Evolutionary conservation across 1,140 invertebrate genomes (phyloP), one percentile per base, ranked within the genome.

Genomic region (Drosophila tristis): DNA sequence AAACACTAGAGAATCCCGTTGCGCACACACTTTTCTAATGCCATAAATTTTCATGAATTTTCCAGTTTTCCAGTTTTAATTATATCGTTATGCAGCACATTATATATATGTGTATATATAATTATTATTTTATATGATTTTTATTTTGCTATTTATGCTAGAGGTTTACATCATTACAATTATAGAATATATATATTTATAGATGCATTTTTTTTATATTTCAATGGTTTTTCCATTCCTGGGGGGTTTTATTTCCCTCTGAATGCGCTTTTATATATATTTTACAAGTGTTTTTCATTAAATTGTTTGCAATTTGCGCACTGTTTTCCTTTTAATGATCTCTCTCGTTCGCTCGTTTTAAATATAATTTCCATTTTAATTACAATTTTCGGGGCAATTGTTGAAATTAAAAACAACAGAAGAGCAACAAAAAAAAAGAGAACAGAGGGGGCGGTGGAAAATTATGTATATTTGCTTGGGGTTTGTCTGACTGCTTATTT

Each of bases 341-440:
- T 63, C 64, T 70, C 68, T 53, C 66, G 67, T 56, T 55, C 43
- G 48, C 43, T 70, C 23, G 68, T 68, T 68, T 68, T 49, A 16
- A 62, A 31, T 62, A 62, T 79, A 60, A 77, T 75, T 87, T 78
- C 54, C 60, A 80, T 82, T 89, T 77, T 89, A 89, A 84, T 89
- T 89, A 89, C 76, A 89, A 25, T 76, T 82, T 80, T 82, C 35
- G 35, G 75, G 79, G 70, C 74, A 67, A 79, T 76, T 76, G 64
- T 70, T 73, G 64, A 79, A 76, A 78, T 72, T 70, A 63, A 61
- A 31, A 71, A 78, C 45, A 25, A 62, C 55, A 64, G 42, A 48
- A 49, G 13, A 15, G 45, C 47, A 56, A 56, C 7, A 31, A 43
- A 62, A 64, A 74, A 29, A 23, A 67, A 25, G 11, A 15, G 8